These are phyloP conservation scores for Cryptoprocta ferox DNA, from an alignment of 2,797 vertebrate species.

Conservation along the genomic window DNA sequence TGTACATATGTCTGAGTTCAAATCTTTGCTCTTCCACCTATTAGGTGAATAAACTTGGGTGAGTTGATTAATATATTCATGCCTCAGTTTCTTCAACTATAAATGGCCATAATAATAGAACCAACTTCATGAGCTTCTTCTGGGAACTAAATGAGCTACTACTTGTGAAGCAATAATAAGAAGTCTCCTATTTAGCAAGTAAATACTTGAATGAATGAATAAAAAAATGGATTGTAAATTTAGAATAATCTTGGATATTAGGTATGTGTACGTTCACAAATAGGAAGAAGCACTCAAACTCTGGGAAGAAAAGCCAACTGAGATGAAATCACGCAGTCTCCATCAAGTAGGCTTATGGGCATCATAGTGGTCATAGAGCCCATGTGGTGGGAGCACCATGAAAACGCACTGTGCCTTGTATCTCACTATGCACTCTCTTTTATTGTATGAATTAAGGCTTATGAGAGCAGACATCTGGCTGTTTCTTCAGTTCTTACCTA, in stretches of 20 bases:
- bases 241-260: background rate
- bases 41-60: background rate
- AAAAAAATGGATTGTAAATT: background rate
- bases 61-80: background rate
- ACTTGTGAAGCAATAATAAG: background rate
- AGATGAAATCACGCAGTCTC: background rate
- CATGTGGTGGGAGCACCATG: accelerated
- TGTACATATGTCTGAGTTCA: background rate
- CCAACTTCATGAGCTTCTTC: background rate
- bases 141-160: background rate
- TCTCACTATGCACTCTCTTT: background rate
- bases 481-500: background rate
- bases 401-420: too few relatives aligned
- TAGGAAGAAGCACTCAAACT: background rate
- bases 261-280: background rate
- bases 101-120: background rate
- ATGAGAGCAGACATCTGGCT: background rate
- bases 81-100: background rate
- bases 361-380: background rate
- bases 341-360: background rate
- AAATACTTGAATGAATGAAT: background rate
- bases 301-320: background rate
- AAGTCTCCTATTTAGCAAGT: background rate
- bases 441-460: background rate
- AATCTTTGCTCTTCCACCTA: background rate